phyloP scores from a whole-genome alignment of 2,888 invertebrate species.

The Herminia tarsipennalis region DNA sequence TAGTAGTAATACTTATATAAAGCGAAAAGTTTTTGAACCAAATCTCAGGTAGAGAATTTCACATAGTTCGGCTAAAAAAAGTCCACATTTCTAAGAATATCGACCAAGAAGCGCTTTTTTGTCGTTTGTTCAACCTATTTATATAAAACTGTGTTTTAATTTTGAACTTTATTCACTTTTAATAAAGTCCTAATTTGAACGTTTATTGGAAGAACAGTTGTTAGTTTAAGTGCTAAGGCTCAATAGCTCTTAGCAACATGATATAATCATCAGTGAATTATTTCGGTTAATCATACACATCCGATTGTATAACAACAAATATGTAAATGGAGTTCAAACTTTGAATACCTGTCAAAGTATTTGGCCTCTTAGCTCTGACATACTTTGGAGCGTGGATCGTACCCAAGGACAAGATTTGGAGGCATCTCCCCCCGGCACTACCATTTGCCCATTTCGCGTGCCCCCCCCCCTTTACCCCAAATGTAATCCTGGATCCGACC shows the following conservation, averaged over 20 bases:
- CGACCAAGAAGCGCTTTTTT: constrained; percentile 34
- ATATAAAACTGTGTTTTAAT: constrained; percentile 16
- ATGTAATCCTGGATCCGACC: no score
- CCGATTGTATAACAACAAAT: neutral
- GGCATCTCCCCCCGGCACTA: no score
- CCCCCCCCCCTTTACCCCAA: no score
- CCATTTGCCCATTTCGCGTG: no score
- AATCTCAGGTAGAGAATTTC: constrained; percentile 64
- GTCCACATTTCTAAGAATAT: constrained; percentile 69
- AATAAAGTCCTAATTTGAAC: constrained; percentile 9
- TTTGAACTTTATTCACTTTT: constrained; percentile 10
- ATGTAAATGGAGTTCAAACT: neutral
- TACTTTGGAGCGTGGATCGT: no score
- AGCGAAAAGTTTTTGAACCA: constrained; percentile 35
- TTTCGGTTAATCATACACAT: constrained; percentile 2
- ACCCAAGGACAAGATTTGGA: no score
- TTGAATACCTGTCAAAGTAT: no score
- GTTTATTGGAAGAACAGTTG: constrained; percentile 2
- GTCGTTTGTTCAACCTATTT: constrained; percentile 22
- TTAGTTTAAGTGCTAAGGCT: constrained; percentile 6
- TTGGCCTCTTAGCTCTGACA: no score
- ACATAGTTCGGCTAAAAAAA: constrained; percentile 58
- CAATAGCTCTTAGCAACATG: constrained; percentile 12
- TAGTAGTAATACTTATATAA: no score
- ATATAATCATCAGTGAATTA: constrained; percentile 8